These are phyloP conservation scores for Gavialis gangeticus DNA, from an alignment of 2,113 vertebrate genomes.

Conservation along the genomic window DNA sequence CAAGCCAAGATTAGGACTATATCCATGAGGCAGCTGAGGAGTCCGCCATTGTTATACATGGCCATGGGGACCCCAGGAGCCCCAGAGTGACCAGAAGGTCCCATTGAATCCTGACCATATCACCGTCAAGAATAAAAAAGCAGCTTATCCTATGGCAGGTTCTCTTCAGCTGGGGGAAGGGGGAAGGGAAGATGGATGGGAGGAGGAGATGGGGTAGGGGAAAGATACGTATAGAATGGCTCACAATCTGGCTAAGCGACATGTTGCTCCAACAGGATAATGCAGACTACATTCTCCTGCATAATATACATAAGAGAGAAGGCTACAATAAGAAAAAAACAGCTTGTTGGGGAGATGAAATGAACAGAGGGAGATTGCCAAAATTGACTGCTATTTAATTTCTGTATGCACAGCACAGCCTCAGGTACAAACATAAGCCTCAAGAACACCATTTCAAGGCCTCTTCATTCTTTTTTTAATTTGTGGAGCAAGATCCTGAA, in stretches of 20 bases:
- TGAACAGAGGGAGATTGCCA: constrained; percentile 53
- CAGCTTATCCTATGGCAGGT: too few relatives aligned
- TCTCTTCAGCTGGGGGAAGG: not conserved
- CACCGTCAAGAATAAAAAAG: too few relatives aligned
- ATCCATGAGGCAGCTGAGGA: not conserved
- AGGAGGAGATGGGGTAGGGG: not conserved
- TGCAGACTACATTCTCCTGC: rapidly evolving
- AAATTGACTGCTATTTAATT: constrained; percentile 64
- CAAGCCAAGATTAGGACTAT: not conserved
- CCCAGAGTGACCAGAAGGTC: too few relatives aligned
- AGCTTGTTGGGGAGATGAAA: constrained; percentile 46
- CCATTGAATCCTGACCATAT: too few relatives aligned
- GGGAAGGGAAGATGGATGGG: not conserved
- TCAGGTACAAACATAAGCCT: constrained; percentile 71
- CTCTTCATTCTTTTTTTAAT: constrained; percentile 60
- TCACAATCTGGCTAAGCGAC: not conserved
- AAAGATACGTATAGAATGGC: too few relatives aligned
- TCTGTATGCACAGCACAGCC: constrained; percentile 53
- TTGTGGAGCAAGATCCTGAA: constrained; percentile 31
- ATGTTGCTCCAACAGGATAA: not conserved
- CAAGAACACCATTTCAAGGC: constrained; percentile 66
- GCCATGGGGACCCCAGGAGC: not conserved
- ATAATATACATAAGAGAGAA: not conserved
- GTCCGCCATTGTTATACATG: not conserved
- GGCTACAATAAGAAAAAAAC: constrained; percentile 35